These are phyloP conservation scores for Corythornis cristatus DNA, from an alignment of 2,113 vertebrate species.

Conservation along the genomic window DNA sequence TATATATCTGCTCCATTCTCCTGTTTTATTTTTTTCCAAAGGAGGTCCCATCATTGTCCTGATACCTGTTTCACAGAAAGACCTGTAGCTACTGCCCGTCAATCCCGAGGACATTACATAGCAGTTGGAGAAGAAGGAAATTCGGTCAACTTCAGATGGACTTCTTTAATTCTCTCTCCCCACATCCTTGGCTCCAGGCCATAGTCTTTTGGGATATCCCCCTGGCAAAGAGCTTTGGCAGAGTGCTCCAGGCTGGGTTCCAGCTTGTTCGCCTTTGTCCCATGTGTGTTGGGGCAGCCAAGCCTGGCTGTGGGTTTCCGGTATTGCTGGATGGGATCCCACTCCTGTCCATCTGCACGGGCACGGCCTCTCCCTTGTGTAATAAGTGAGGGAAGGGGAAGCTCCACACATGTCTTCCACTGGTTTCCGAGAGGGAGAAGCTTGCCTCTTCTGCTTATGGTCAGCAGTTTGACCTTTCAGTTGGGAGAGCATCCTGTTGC, in stretches of 20 bases:
- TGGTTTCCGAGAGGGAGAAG: not conserved
- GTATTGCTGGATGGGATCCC: not conserved
- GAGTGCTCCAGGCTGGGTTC: slow-evolving; percentile 2
- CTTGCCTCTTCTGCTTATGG: not conserved
- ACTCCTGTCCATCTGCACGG: not conserved
- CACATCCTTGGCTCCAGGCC: slow-evolving; percentile 30
- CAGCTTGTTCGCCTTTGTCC: slow-evolving; percentile 46
- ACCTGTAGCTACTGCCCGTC: not conserved
- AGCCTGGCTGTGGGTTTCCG: not conserved
- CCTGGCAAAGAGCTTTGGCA: slow-evolving; percentile 45
- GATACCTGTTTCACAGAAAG: not conserved
- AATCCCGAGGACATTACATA: not conserved
- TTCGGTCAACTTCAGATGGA: not conserved
- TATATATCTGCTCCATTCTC: not conserved
- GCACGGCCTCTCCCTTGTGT: not conserved
- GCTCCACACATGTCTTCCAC: rapidly evolving
- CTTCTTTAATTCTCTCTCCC: slow-evolving; percentile 3
- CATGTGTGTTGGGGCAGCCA: not conserved
- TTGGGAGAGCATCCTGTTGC: not conserved
- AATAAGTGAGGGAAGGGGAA: not conserved
- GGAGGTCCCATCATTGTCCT: not conserved
- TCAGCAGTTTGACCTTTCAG: not conserved
- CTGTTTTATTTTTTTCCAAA: not conserved
- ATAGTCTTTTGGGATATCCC: slow-evolving; percentile 47
- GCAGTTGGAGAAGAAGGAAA: not conserved